These are phyloP conservation scores for Alviniconcha strummeri DNA, from an alignment of 2,888 invertebrate genomes.

Conservation along the genomic window DNA sequence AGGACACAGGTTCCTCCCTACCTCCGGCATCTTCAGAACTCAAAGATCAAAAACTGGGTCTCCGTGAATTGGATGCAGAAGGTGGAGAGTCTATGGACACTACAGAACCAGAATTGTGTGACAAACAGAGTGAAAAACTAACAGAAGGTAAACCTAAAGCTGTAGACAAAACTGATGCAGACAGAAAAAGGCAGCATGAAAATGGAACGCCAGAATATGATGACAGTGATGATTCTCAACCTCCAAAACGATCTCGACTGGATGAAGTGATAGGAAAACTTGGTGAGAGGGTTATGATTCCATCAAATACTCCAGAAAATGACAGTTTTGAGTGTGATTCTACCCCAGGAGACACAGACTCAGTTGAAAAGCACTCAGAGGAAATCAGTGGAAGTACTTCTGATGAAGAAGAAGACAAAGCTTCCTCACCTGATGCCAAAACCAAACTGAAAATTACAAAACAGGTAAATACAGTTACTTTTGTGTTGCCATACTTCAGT, in stretches of 20 bases:
- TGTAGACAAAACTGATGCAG: background rate
- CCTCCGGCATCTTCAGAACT: no score
- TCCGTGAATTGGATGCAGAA: no score
- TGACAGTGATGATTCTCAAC: constrained; percentile 47
- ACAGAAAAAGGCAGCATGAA: constrained; percentile 34
- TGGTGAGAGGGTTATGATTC: constrained; percentile 48
- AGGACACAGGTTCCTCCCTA: no score
- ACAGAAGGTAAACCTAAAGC: background rate
- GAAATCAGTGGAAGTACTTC: constrained; percentile 41
- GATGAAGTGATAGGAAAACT: constrained; percentile 54
- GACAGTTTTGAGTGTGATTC: constrained; percentile 43
- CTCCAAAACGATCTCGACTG: constrained; percentile 52
- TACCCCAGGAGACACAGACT: constrained; percentile 48
- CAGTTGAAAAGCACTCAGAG: constrained; percentile 44
- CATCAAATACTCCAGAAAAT: constrained; percentile 45
- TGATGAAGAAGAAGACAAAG: constrained; percentile 47
- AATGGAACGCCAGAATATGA: constrained; percentile 33
- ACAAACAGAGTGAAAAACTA: background rate
- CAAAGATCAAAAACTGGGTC: no score
- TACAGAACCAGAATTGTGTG: background rate
- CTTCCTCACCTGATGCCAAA: constrained; percentile 34
- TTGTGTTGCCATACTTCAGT: no score
- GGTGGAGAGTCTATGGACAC: background rate
- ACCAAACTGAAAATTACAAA: constrained; percentile 39
- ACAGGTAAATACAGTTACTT: constrained; percentile 37